Percentiles rank a stretch among this genome's conserved stretches.
phyloP scores from a whole-genome alignment of 2,888 invertebrate genomes.

The Drosophila suboccidentalis region DNA sequence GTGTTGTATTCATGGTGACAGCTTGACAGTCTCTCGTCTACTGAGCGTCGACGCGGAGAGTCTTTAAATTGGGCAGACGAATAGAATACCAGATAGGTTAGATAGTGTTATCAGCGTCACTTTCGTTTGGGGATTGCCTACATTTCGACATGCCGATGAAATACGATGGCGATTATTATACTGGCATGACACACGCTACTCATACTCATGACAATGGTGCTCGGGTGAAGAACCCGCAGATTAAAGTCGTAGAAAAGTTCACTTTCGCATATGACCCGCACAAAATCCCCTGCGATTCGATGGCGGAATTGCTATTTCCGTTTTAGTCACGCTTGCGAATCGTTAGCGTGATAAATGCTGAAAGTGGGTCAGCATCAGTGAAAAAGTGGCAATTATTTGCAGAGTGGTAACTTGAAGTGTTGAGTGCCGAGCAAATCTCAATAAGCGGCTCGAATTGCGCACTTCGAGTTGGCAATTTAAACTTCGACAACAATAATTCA shows the following conservation, averaged over 20 bases:
- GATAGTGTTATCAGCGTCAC: constrained; percentile 59
- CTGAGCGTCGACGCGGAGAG: constrained; percentile 26
- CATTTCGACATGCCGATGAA: constrained; percentile 35
- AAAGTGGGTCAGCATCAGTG: constrained; percentile 65
- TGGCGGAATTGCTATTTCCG: constrained; percentile 18
- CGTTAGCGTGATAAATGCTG: constrained; percentile 60
- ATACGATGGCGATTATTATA: constrained; percentile 20
- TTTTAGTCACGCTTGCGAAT: constrained; percentile 27
- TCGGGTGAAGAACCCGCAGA: constrained; percentile 43
- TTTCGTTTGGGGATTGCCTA: constrained; percentile 33
- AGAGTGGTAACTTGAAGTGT: constrained; percentile 43
- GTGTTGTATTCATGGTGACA: constrained; percentile 34
- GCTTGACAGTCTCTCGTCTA: constrained; percentile 46
- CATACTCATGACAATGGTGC: constrained; percentile 11
- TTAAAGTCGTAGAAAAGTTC: constrained; percentile 63
- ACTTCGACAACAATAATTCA: constrained; percentile 49
- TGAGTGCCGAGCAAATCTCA: constrained; percentile 51
- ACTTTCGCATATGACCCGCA: constrained; percentile 30
- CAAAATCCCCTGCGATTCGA: neutral
- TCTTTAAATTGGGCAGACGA: constrained; percentile 4
- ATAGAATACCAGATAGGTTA: constrained; percentile 13
- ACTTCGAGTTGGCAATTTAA: constrained; percentile 62
- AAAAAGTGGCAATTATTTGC: constrained; percentile 51
- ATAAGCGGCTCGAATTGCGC: constrained; percentile 17
- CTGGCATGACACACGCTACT: constrained; percentile 45